These are phyloP conservation scores for Myocastor coypus DNA, from an alignment of 2,113 vertebrate genomes.

Conservation along the genomic window DNA sequence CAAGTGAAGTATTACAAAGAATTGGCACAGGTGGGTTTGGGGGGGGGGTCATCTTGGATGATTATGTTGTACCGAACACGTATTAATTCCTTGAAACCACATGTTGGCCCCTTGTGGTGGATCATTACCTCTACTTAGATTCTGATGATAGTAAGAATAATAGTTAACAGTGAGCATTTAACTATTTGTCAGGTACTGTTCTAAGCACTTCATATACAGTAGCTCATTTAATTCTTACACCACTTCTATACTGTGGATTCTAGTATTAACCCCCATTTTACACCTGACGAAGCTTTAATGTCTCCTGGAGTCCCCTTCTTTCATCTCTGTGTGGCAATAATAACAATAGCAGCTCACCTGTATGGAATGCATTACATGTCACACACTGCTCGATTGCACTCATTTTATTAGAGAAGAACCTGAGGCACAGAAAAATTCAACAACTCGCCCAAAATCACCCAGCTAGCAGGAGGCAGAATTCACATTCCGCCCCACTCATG, in stretches of 20 bases:
- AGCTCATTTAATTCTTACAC: constrained; percentile 28
- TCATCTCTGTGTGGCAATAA: not conserved
- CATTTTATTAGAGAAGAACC: not conserved
- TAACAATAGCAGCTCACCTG: not conserved
- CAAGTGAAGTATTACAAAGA: constrained; percentile 6
- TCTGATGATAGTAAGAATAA: not conserved
- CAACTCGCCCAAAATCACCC: not conserved
- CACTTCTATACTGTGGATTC: not conserved
- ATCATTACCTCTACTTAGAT: not conserved
- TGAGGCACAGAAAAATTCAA: not conserved
- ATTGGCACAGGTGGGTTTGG: no score
- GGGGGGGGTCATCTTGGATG: not conserved
- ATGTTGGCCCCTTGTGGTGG: not conserved
- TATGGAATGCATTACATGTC: not conserved
- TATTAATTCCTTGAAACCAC: not conserved
- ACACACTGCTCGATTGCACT: not conserved
- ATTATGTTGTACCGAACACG: not conserved
- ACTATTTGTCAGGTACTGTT: not conserved
- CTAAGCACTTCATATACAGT: not conserved
- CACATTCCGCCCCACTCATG: not conserved
- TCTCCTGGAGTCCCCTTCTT: not conserved
- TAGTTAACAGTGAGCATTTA: not conserved
- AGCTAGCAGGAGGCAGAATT: not conserved
- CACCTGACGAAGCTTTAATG: not conserved
- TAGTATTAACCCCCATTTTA: not conserved